Conservation (phyloP, 2,888 invertebrate genomes). For the Liodrosophila aerea region DNA sequence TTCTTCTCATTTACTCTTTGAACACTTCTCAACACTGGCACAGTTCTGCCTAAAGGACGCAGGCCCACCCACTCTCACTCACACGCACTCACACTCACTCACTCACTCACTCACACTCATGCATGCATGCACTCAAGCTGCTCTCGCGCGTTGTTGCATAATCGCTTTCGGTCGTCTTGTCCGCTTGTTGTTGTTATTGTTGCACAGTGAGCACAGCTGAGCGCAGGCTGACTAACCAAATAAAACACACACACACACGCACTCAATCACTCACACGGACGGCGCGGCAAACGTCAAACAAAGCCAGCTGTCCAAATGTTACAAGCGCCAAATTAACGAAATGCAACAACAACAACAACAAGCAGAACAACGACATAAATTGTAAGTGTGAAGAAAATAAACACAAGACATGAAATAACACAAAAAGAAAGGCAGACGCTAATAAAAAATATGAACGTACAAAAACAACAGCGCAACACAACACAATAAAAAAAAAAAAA, state of each 20-base stretch:
- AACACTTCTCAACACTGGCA: no score
- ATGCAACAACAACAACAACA: constrained; percentile 33
- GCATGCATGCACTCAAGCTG: constrained; percentile 6
- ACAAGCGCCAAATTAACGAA: constrained; percentile 42
- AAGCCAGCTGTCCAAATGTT: constrained; percentile 53
- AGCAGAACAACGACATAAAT: constrained; percentile 20
- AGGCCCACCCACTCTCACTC: constrained; percentile 1
- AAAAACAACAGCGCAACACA: constrained; percentile 25
- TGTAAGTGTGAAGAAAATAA: constrained; percentile 62
- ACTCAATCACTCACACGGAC: constrained; percentile 4
- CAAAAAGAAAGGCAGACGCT: constrained; percentile 52
- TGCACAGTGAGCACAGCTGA: constrained; percentile 41
- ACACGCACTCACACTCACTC: constrained; percentile 1
- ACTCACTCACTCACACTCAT: constrained; percentile 1
- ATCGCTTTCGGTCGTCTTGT: constrained; percentile 38
- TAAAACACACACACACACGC: constrained; percentile 3
- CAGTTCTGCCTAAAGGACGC: background rate
- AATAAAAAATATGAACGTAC: constrained; percentile 53
- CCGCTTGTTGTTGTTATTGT: constrained; percentile 34
- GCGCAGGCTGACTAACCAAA: constrained; percentile 28
- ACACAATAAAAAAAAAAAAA: constrained; percentile 30
- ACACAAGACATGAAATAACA: constrained; percentile 43
- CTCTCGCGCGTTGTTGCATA: constrained; percentile 41
- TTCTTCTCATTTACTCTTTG: no score
- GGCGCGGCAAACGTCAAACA: constrained; percentile 4